Conservation (phyloP, 2,888 invertebrate genomes). For the Cryptocheilus praepositus region DNA sequence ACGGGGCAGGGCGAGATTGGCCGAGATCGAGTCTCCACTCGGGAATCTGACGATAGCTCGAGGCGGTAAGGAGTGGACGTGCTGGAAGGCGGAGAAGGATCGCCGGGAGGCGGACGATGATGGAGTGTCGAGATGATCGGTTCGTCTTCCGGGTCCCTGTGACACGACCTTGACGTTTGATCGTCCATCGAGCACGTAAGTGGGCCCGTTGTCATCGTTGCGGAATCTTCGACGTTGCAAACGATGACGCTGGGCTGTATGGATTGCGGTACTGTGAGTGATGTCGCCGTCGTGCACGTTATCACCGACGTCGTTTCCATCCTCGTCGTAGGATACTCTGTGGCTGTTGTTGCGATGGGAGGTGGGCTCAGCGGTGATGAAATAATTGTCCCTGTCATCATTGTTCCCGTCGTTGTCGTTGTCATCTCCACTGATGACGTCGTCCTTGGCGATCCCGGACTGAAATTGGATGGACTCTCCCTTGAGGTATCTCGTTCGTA, state of each 20-base stretch:
- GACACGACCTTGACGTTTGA: conserved; percentile 4
- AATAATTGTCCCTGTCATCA: conserved; percentile 15
- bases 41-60: conserved; percentile 11
- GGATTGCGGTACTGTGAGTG: conserved; percentile 8
- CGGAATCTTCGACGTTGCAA: conserved; percentile 13
- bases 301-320: conserved; percentile 29
- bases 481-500: conserved; percentile 15
- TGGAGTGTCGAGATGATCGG: conserved; percentile 17
- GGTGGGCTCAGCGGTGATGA: background rate
- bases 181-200: conserved; percentile 26
- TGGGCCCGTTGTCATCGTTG: conserved; percentile 45
- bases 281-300: conserved; percentile 18
- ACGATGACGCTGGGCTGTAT: conserved; percentile 17
- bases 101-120: conserved; percentile 31
- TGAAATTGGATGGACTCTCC: conserved; percentile 17
- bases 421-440: conserved; percentile 8
- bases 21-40: background rate
- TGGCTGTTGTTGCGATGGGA: conserved; percentile 9
- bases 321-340: conserved; percentile 13
- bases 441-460: background rate
- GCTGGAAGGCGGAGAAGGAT: conserved; percentile 35
- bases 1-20: conserved; percentile 1
- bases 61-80: conserved; percentile 35
- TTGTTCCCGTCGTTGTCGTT: conserved; percentile 2
- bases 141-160: background rate